Base-by-base conservation (phyloP, 2,113 vertebrate species). In the Psephotus haematonotus region DNA sequence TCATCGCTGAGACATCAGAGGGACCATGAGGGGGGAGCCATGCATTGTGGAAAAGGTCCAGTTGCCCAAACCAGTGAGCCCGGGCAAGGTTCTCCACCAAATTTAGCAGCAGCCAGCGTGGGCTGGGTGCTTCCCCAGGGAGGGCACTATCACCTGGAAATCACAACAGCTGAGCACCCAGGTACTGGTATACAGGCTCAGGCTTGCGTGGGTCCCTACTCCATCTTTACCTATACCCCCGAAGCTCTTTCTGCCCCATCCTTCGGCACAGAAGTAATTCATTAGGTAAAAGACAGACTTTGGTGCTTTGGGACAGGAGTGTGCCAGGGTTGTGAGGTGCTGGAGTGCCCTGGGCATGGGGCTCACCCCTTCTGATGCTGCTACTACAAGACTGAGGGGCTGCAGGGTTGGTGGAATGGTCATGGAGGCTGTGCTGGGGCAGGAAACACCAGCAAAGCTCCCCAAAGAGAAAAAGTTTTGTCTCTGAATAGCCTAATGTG, bases 61-160 rank as follows among this genome's bases (percentile, higher is more conserved):
- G 63, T 72, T 63, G 81, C 53, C 53, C 64, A 50, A 70, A 35
- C 5, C 50, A 8, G 23, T 0, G 0, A 89, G 82, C 29, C 35
- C 0, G 2, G 60, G 18, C 2, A 43, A 86, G 46, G n/a, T 41
- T 43, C 41, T 67, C n/a, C 0, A 0, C 41, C 27, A 44, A 69
- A 89, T 74, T 47, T 20, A 67, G 44, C 35, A 46, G 52, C 1
- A 12, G 28, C 11, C 35, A 13, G 28, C 69, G 35, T 0, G 2
- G 29, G 20, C 22, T 23, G 74, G 63, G 43, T 28, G 47, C 43
- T 20, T 67, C 7, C 28, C 55, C 3, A 1, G 46, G 22, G 25
- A 33, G 19, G 18, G 15, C 3, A 17, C 39, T 47, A 11, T 52
- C 6, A 53, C 14, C 4, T 39, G 29, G 49, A 62, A 91, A 81